phyloP scores from a whole-genome alignment of 2,888 invertebrate genomes.

The Cyrtodaria siliqua region DNA sequence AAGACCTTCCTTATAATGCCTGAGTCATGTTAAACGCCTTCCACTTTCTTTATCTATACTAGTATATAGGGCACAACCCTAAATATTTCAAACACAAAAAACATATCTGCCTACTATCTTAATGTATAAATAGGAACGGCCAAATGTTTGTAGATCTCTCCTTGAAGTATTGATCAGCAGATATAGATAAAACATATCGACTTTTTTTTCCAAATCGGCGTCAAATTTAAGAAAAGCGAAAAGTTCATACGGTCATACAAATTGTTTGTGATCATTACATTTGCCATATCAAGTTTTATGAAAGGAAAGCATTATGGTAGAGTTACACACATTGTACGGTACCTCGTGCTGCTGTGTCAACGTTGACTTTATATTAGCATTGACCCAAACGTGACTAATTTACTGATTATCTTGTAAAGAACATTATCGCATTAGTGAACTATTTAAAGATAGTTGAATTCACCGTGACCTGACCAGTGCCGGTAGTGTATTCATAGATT shows the following conservation, averaged over 20 bases:
- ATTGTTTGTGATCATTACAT: constrained; percentile 5
- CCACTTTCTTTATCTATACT: no score
- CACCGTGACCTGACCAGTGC: constrained; percentile 4
- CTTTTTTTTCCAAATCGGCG: not conserved
- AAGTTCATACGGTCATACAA: constrained; percentile 14
- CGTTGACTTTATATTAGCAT: constrained; percentile 22
- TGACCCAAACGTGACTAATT: constrained; percentile 22
- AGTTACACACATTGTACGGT: no score
- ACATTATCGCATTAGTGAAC: constrained; percentile 19
- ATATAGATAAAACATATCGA: constrained; percentile 22
- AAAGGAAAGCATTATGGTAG: no score
- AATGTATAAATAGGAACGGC: constrained; percentile 5
- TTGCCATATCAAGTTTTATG: no score
- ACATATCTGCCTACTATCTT: no score
- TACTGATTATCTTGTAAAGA: constrained; percentile 13
- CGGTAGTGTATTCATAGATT: constrained; percentile 7
- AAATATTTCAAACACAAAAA: no score
- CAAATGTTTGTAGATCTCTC: constrained; percentile 11
- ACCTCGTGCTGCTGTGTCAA: constrained; percentile 11
- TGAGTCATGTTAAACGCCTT: no score
- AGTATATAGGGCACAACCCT: no score
- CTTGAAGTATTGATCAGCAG: constrained; percentile 19
- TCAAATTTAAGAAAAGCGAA: constrained; percentile 19
- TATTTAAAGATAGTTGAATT: constrained; percentile 7
- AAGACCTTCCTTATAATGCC: no score